phyloP scores from a whole-genome alignment of 1,140 invertebrate genomes.

The Hesperophylax magnus region DNA sequence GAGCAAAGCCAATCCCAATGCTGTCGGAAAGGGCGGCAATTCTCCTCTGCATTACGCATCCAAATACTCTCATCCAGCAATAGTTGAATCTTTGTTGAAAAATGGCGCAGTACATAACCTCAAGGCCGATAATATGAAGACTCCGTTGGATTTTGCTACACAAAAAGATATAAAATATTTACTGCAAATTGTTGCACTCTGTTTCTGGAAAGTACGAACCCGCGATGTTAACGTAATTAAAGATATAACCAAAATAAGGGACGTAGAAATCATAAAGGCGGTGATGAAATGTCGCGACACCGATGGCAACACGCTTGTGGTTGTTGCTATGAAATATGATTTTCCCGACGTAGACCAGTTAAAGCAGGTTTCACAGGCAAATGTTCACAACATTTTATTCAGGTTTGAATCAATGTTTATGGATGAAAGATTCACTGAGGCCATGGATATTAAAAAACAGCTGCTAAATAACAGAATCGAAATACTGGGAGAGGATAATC shows the following conservation, averaged over 20 bases:
- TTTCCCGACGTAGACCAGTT: conserved; percentile 1
- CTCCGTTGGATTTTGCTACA: no score
- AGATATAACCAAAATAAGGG: no score
- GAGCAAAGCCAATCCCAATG: conserved; percentile 7
- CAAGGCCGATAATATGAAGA: no score
- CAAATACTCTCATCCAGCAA: background rate
- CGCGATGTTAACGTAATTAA: no score
- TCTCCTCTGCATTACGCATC: conserved; percentile 9
- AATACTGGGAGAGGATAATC: conserved; percentile 21
- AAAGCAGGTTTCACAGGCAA: background rate
- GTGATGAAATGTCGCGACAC: no score
- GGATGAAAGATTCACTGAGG: background rate
- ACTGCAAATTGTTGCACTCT: background rate
- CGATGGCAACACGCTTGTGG: no score
- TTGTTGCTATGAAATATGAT: background rate
- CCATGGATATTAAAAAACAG: background rate
- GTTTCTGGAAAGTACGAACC: background rate
- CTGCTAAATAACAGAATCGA: background rate
- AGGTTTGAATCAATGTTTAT: background rate
- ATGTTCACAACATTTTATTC: background rate
- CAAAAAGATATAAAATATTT: no score
- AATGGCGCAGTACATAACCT: no score
- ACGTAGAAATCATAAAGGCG: no score
- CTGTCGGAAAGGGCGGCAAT: background rate
- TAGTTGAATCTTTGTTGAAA: background rate